Base-by-base conservation (phyloP, 2,113 vertebrate species). In the Phyllopteryx taeniolatus region DNA sequence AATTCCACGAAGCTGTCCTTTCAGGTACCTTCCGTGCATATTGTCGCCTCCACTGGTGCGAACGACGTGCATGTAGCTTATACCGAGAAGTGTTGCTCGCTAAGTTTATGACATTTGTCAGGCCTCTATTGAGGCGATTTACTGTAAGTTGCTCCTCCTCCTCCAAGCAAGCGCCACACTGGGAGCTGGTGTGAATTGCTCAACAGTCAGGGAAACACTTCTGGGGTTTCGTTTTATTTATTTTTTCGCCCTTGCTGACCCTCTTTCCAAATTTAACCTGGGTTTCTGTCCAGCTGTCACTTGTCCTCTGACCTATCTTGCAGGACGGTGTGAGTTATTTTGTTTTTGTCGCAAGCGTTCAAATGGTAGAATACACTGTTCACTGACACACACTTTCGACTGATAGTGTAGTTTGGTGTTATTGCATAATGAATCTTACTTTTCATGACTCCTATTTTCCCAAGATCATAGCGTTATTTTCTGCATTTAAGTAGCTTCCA, bases 301-400 rank as follows among this genome's bases (percentile, higher is more conserved):
- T 72, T 77, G 76, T 76, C 74, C 20, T 20, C 68, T 83, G 81
- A 79, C 71, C 78, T 51, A 19, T 51, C 62, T 81, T 8, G 76
- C 70, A 79, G 17, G 60, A 67, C 20, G 9, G 72, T 79, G 79
- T 70, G 75, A 89, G 81, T 68, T 86, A 83, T 87, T 87, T 80
- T 70, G 74, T 80, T 84, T 81, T 74, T 66, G 44, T 65, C 31
- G 39, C 11, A 14, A 14, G 42, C 8, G 42, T 66, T 33, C 15
- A 8, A 35, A 59, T 13, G 1, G 19, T 8, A 53, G 8, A 49
- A 27, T 1, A 39, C 35, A 39, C 35, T 39, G 35, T 39, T 5
- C 35, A 39, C 35, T 6, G 35, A 0, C 4, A 39, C 35, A 39
- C 6, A 39, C 46, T 47, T 47, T 51, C 17, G 6, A 15, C 49